Conservation (phyloP, 2,797 vertebrate genomes). For the Lepus townsendii region DNA sequence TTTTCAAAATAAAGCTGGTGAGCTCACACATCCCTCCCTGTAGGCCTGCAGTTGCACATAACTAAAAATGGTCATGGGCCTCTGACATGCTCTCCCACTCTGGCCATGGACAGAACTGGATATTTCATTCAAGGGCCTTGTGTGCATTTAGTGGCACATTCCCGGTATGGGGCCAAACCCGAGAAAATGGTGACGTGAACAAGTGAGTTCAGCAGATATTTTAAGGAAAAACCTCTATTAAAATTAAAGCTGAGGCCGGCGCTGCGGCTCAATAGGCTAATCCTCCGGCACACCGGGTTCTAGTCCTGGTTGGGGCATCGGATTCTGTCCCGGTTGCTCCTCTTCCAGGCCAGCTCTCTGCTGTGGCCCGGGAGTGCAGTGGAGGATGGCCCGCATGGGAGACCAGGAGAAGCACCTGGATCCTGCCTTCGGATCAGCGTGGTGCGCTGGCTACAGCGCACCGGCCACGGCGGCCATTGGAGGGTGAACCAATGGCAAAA, state of each 20-base stretch:
- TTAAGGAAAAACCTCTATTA: background rate
- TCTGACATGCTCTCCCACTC: background rate
- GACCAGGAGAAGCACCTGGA: no score
- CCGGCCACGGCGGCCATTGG: no score
- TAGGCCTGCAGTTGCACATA: background rate
- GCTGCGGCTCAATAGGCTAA: no score
- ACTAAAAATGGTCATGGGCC: background rate
- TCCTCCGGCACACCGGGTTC: no score
- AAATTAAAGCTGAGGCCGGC: background rate
- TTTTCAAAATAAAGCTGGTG: background rate
- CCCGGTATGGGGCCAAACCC: background rate
- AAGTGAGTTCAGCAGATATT: background rate
- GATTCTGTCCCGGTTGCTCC: no score
- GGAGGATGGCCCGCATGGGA: no score
- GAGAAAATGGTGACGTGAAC: background rate
- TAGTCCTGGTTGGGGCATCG: no score
- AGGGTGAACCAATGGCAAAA: no score
- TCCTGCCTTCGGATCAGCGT: no score
- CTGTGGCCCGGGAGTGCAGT: no score
- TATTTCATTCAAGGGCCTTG: conserved; percentile 1
- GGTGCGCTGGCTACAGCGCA: no score
- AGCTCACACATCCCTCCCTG: background rate
- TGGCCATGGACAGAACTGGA: background rate
- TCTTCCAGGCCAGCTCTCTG: no score
- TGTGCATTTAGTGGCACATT: background rate